Base-by-base conservation (phyloP, 2,113 vertebrate genomes). In the Phyllostomus hastatus region DNA sequence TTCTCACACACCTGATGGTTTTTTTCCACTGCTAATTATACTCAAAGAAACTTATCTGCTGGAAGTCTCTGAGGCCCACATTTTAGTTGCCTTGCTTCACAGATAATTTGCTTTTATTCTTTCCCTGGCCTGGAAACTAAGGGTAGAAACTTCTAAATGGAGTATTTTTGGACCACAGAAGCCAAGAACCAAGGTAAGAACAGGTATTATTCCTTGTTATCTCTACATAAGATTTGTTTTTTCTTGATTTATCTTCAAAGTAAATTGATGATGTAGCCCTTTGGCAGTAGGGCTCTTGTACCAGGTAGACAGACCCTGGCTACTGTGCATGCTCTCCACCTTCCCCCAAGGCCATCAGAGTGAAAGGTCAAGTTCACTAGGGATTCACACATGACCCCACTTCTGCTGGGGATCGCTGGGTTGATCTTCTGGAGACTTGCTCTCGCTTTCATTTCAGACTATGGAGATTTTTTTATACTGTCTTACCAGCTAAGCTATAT, bases 401-500 rank as follows among this genome's bases (percentile, higher is more conserved):
- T 31, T 57, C 0, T 84, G 14, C 17, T 20, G n/a, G 2, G 2
- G 50, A 7, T 81, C 20, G 24, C 4, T 26, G 17, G 22, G 14
- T 69, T 1, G 2, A 14, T 59, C 78, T 91, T 76, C 66, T 87
- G 8, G 20, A 31, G 46, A 41, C 4, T 64, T 43, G 19, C 4
- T 82, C n/a, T 79, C 6, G 35, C n/a, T 57, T 54, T 17, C 4
- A 20, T 90, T 54, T 48, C 19, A 17, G 33, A 84, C 19, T 95
- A 20, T 33, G 9, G 11, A 35, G 1, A 54, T 35, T 76, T 38
- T 81, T 70, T 79, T 17, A 43, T 28, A 61, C 15, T 78, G 41
- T 70, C 24, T 72, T 72, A 12, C 35, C 35, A 90, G 22, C 54
- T 90, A 76, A 83, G 86, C 46, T 38, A 90, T 48, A 59, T 33